Base-by-base conservation (phyloP, 2,888 invertebrate genomes). In the Endomychus coccineus region DNA sequence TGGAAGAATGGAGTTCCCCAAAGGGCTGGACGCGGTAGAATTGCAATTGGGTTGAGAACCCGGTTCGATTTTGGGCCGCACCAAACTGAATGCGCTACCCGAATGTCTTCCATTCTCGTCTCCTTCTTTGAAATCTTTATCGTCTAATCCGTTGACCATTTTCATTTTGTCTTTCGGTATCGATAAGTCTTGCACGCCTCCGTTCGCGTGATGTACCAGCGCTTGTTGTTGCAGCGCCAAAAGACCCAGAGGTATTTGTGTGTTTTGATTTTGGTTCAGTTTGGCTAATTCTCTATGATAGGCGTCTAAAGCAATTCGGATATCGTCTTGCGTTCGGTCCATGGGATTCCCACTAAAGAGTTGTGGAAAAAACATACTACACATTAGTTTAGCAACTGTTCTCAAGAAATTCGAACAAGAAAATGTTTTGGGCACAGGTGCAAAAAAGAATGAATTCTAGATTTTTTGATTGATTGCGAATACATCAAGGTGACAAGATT, bases 201-300 rank as follows among this genome's bases (percentile, higher is more conserved):
- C 81, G 51, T 81, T 81, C 35, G 80, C 65, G 30, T 42, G 61
- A 44, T 71, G 71, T 10, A 63, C 70, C 9, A 73, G 59, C 17
- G 73, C 74, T 58, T 78, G 80, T 56, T 87, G 87, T 59, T 87
- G 89, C 44, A 87, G 72, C 3, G 86, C 88, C 51, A 87, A 71
- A 28, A 87, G 71, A 46, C 78, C 59, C 17, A 75, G 62, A 32
- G 77, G 76, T 50, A 81, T 71, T 50, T 73, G 73, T 12, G 64
- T 64, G 2, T 74, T 74, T 38, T 54, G 52, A 40, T 56, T 60
- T 6, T 77, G 78, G 59, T 85, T 90, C 48, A 95, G 71, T 64
- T 94, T 90, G 56, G 88, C 83, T 45, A 96, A 74, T 67, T 96
- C 95, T 45, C 94, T 80, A 62, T 91, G 91, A 69, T 92, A 94